Conservation (phyloP, 2,113 vertebrate genomes). For the Callopanchax toddi region DNA sequence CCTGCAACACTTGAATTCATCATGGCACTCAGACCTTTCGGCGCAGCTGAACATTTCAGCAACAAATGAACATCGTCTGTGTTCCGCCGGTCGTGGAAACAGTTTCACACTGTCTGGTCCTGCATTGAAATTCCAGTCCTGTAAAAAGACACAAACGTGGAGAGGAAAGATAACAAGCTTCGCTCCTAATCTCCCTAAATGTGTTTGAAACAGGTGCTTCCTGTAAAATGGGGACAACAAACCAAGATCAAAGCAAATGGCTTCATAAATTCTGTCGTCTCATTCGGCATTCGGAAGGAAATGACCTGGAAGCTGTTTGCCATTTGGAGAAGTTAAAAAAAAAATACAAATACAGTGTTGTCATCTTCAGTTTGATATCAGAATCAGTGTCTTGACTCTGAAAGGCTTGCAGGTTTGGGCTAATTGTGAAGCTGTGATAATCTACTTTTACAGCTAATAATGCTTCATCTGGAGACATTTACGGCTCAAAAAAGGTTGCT, state of each 20-base stretch:
- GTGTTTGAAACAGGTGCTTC: slow-evolving; percentile 64
- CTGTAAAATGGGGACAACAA: slow-evolving; percentile 55
- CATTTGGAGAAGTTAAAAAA: slow-evolving; percentile 14
- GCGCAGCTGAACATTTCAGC: slow-evolving; percentile 37
- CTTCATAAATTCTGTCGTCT: slow-evolving; percentile 55
- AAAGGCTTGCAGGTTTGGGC: background rate
- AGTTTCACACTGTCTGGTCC: slow-evolving; percentile 60
- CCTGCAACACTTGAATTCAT: slow-evolving; percentile 20
- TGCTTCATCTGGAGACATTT: slow-evolving; percentile 24
- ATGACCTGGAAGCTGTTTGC: slow-evolving; percentile 48
- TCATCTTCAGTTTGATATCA: slow-evolving; percentile 14
- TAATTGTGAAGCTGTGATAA: no score
- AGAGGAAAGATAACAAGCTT: slow-evolving; percentile 68
- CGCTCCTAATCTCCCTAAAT: slow-evolving; percentile 69
- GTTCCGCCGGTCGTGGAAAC: slow-evolving; percentile 49
- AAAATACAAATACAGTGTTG: slow-evolving; percentile 30
- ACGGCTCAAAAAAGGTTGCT: slow-evolving; percentile 10
- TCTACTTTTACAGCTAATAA: no score
- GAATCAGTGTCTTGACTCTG: slow-evolving; percentile 1
- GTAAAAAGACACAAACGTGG: slow-evolving; percentile 61
- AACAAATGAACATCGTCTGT: slow-evolving; percentile 62
- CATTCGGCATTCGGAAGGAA: slow-evolving; percentile 30
- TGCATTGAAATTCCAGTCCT: slow-evolving; percentile 73
- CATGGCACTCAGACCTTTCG: slow-evolving; percentile 11
- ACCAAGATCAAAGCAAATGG: slow-evolving; percentile 59